A percentile compares a stretch with the other conserved stretches of the same genome.
phyloP scores from a whole-genome alignment of 2,113 vertebrate species.

The Indicator indicator region DNA sequence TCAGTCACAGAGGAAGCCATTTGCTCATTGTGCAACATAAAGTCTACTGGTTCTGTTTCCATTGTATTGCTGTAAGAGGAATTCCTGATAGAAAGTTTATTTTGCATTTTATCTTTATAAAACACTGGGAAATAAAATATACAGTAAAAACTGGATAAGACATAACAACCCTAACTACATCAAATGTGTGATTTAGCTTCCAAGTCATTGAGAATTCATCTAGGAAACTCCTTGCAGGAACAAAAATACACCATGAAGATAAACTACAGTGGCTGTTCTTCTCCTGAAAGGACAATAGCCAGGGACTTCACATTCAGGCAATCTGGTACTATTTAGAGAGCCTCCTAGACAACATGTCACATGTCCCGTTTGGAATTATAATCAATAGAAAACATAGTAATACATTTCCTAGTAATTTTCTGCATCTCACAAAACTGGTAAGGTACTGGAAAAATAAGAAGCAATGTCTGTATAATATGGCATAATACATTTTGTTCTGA shows the following conservation, averaged over 20 bases:
- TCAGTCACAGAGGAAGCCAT: background rate
- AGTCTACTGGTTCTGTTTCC: background rate
- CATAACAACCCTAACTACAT: background rate
- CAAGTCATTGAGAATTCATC: background rate
- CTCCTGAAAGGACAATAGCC: background rate
- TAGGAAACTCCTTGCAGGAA: background rate
- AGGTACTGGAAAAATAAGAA: background rate
- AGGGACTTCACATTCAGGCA: background rate
- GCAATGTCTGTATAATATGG: background rate
- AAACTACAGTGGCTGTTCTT: background rate
- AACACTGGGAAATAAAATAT: background rate
- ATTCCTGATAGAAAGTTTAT: background rate
- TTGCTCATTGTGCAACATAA: background rate
- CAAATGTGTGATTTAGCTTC: background rate
- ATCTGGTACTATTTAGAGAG: background rate
- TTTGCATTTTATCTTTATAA: background rate
- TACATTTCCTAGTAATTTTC: background rate
- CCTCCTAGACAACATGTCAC: background rate
- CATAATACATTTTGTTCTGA: background rate
- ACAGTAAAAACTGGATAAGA: background rate
- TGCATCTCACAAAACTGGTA: background rate
- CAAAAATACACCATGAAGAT: background rate
- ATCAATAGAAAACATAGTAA: background rate
- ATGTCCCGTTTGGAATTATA: background rate
- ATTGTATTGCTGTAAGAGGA: background rate